Base-by-base conservation (phyloP, 2,797 vertebrate species). In the Aselliscus stoliczkanus region DNA sequence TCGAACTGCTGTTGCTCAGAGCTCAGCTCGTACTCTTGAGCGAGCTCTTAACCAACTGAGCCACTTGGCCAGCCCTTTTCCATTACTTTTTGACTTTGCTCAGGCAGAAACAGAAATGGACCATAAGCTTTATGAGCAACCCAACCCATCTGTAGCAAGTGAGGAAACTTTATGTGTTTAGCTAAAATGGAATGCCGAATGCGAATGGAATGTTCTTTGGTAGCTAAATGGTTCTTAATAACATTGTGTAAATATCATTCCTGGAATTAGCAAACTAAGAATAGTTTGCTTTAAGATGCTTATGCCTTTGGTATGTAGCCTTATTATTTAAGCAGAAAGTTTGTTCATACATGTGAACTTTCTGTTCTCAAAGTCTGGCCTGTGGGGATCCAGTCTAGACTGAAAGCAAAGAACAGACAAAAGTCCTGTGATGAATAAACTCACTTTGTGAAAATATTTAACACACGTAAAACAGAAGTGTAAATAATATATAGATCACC, bases 261-360 rank as follows among this genome's bases (percentile, higher is more conserved):
- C 73, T 69, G 47, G 73, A 93, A 75, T 97, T 85, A 89, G 27
- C 14, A 75, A 34, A 72, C 31, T 54, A 62, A 44, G 31, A 84
- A 29, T 52, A 80, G 44, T 82, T 94, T 95, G 31, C 58, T 96
- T 88, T 96, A 82, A 64, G 62, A 44, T 94, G 34, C 12, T 39
- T 84, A 69, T 77, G 47, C 11, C 23, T 75, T 86, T 75, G 56
- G 18, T 60, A 93, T 95, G 86, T 93, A 85, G 17, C n/a, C 23
- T 85, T 88, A 73, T 81, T 77, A 73, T 37, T 85, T 90, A 83
- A 88, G 79, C 47, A 95, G 54, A 86, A 93, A 88, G 52, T 83
- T 75, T 90, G 12, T 80, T 91, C 91, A 70, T 76, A 18, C 29
- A 52, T 44, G 11, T 84, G 42, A 58, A 47, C 34, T 85, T 92